phyloP scores from a whole-genome alignment of 2,888 invertebrate genomes.

The Heliconius ethilla region DNA sequence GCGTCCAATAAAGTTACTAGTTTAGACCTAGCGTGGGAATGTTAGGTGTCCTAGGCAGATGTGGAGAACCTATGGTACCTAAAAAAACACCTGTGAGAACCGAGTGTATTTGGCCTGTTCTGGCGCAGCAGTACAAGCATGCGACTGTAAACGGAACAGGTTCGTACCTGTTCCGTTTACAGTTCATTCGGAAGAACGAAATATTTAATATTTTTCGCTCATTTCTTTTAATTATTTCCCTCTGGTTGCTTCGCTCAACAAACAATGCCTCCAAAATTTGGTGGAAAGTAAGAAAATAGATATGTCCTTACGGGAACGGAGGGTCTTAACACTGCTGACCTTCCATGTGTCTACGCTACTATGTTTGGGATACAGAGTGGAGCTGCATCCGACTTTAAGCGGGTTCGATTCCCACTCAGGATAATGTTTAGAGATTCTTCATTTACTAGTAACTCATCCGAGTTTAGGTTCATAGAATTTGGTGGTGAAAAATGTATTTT shows the following conservation, averaged over 20 bases:
- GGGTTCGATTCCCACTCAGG: too few relatives aligned
- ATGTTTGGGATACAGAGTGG: not conserved
- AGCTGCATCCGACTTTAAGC: not conserved
- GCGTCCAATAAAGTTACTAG: conserved; percentile 44
- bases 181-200: not conserved
- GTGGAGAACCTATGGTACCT: not conserved
- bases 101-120: not conserved
- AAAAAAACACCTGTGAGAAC: too few relatives aligned
- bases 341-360: not conserved
- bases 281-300: too few relatives aligned
- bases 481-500: too few relatives aligned
- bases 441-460: too few relatives aligned
- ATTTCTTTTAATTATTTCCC: too few relatives aligned
- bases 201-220: not conserved
- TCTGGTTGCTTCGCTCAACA: not conserved
- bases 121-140: not conserved
- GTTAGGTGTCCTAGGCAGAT: conserved; percentile 35
- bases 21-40: conserved; percentile 55
- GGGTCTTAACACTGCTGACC: too few relatives aligned
- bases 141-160: not conserved
- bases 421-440: too few relatives aligned
- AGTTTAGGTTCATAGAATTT: too few relatives aligned
- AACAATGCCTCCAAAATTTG: too few relatives aligned
- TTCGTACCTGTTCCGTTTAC: too few relatives aligned
- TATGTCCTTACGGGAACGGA: too few relatives aligned